Evolutionary conservation across 2,113 vertebrate species (phyloP).

Genomic region (Psophia crepitans): DNA sequence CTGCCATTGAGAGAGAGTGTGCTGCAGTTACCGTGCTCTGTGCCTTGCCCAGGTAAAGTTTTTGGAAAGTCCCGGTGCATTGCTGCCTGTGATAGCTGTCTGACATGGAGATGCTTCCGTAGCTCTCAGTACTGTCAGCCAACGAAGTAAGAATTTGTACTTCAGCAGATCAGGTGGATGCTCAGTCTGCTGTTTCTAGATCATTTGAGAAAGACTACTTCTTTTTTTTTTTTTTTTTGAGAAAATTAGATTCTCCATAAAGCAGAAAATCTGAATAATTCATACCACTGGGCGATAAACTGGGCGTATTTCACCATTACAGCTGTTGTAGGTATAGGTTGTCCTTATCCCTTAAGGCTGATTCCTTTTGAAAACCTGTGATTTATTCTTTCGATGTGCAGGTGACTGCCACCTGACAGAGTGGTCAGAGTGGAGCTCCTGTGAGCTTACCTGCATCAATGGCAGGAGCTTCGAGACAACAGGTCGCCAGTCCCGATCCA

Average conservation of each 20-base stretch:
- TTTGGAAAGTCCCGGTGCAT: neutral
- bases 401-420: slow-evolving; percentile 94
- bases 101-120: neutral
- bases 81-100: neutral
- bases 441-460: slow-evolving; percentile 91
- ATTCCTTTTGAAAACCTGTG: neutral
- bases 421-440: slow-evolving; percentile 95
- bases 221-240: neutral
- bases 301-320: neutral
- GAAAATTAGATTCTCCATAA: neutral
- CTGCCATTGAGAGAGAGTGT: slow-evolving; percentile 63
- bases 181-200: neutral
- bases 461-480: slow-evolving; percentile 89
- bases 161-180: neutral
- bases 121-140: neutral
- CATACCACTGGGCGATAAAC: neutral
- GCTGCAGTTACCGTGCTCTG: slow-evolving; percentile 82
- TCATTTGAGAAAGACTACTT: neutral
- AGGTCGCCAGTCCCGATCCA: slow-evolving; percentile 88
- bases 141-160: neutral
- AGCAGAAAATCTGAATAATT: neutral
- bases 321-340: neutral
- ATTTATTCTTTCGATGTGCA: slow-evolving; percentile 36
- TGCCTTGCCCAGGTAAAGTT: slow-evolving; percentile 89
- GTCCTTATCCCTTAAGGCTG: neutral